A percentile compares a stretch with the other conserved stretches of the same genome.
Evolutionary conservation across 2,113 vertebrate genomes (phyloP).

Genomic region (Illadopsis cleaveri): DNA sequence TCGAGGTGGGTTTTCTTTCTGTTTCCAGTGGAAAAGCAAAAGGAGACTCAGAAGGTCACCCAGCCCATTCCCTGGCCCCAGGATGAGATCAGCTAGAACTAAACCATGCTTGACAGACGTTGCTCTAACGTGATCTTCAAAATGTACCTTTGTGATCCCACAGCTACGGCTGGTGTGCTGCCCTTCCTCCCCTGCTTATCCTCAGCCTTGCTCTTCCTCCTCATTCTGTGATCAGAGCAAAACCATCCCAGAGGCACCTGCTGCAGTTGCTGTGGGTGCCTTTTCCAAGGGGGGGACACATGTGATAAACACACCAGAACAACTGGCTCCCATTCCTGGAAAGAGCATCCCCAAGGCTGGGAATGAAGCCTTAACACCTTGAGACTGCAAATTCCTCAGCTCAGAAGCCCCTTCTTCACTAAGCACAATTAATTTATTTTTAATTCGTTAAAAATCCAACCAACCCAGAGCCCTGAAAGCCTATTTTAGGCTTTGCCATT

Average conservation of each 20-base stretch:
- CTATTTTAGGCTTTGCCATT: background rate
- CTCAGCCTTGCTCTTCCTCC: background rate
- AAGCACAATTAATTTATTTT: background rate
- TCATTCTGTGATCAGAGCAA: accelerated
- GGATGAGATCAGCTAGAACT: background rate
- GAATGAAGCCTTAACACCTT: background rate
- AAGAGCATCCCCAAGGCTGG: background rate
- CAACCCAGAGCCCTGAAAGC: background rate
- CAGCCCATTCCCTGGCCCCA: background rate
- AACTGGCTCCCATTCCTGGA: background rate
- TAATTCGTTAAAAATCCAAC: background rate
- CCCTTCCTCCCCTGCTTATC: background rate
- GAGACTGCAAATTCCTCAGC: background rate
- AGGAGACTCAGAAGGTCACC: constrained; percentile 2
- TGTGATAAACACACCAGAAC: background rate
- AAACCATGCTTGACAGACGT: background rate
- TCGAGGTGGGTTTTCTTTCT: background rate
- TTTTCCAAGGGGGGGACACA: background rate
- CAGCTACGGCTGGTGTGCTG: background rate
- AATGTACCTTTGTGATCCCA: background rate
- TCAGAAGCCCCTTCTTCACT: background rate
- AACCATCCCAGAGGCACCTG: background rate
- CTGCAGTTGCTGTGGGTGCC: background rate
- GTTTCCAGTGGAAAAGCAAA: background rate
- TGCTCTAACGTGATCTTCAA: background rate